phyloP scores from a whole-genome alignment of 2,113 vertebrate species.

The Nymphicus hollandicus region DNA sequence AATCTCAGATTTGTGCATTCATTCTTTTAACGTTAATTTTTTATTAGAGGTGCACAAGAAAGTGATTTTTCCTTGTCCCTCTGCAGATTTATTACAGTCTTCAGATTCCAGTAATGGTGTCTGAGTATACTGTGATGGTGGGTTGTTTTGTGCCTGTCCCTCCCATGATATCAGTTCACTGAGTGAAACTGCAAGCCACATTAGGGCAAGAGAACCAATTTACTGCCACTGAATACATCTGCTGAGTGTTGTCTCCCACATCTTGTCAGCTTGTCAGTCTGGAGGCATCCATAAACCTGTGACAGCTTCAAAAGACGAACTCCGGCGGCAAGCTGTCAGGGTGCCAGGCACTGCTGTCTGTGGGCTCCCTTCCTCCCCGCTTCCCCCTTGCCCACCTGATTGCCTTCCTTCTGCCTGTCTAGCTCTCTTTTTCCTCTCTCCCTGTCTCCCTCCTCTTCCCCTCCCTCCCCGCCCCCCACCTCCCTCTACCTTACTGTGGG shows the following conservation, averaged over 20 bases:
- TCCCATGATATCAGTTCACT: neutral
- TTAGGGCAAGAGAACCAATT: conserved; percentile 24
- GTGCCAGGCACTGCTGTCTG: conserved; percentile 1
- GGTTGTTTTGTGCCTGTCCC: neutral
- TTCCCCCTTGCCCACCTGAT: neutral
- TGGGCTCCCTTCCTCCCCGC: neutral
- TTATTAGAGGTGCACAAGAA: neutral
- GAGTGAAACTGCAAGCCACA: neutral
- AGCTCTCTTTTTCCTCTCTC: neutral
- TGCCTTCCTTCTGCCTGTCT: neutral
- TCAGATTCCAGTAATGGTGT: neutral
- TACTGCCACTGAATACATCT: conserved; percentile 15
- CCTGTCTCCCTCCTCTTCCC: neutral
- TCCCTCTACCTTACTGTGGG: neutral
- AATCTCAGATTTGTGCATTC: neutral
- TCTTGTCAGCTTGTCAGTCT: conserved; percentile 34
- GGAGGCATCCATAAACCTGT: conserved; percentile 11
- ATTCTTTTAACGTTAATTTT: neutral
- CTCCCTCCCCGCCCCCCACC: neutral
- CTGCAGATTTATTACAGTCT: neutral
- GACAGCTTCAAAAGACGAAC: conserved; percentile 1
- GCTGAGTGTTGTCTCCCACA: neutral
- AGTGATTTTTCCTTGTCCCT: neutral
- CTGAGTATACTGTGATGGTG: neutral
- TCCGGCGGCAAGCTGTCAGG: neutral